Percentiles rank a stretch among this genome's conserved stretches.
These are phyloP conservation scores for Netelia melanura DNA, from an alignment of 2,888 invertebrate species.

Conservation along the genomic window DNA sequence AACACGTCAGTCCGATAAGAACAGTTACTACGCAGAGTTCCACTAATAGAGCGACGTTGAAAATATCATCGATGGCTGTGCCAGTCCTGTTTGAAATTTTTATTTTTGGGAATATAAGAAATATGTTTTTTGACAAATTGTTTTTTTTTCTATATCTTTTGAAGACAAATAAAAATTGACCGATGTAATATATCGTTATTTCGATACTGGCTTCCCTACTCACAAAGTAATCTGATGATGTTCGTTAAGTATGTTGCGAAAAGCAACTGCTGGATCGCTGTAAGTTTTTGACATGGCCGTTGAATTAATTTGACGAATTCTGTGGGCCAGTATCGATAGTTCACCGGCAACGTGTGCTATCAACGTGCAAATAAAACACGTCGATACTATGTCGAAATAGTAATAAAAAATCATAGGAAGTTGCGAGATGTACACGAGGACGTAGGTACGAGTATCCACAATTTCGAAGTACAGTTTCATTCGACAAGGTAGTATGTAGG, in stretches of 20 bases:
- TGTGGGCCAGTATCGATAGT: constrained; percentile 68
- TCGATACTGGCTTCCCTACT: not conserved
- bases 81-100: not conserved
- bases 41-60: constrained; percentile 2
- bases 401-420: constrained; percentile 63
- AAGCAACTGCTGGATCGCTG: not conserved
- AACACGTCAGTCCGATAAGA: constrained; percentile 15
- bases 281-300: not conserved
- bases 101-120: too few species aligned
- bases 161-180: too few species aligned
- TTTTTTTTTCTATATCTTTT: too few species aligned
- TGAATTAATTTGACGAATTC: constrained; percentile 59
- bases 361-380: constrained; percentile 66
- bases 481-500: constrained; percentile 45
- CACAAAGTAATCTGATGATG: constrained; percentile 53
- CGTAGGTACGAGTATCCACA: constrained; percentile 38
- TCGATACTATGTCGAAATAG: constrained; percentile 61
- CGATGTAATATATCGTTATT: too few species aligned
- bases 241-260: constrained; percentile 39
- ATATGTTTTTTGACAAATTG: too few species aligned
- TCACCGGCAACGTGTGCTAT: constrained; percentile 69
- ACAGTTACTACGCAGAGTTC: not conserved
- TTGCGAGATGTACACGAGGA: constrained; percentile 65
- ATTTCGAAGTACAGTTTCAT: constrained; percentile 59
- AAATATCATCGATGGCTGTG: constrained; percentile 13